Conservation (phyloP, 2,113 vertebrate species). For the Bothrops jararaca region DNA sequence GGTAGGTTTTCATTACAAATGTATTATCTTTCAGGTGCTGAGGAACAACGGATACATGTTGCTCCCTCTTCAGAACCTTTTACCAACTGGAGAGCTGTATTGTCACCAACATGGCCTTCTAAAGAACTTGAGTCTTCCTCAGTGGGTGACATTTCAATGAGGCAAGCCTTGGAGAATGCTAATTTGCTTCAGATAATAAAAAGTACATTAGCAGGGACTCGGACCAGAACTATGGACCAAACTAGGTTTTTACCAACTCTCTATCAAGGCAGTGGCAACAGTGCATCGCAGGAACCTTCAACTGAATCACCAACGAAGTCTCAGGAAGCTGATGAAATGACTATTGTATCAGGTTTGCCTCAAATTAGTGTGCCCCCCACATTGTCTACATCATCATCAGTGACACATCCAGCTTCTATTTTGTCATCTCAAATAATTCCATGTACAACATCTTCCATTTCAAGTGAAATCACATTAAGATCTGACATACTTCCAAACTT, state of each 20-base stretch:
- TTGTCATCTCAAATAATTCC: conserved; percentile 50
- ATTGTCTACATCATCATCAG: conserved; percentile 45
- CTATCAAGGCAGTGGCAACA: conserved; percentile 72
- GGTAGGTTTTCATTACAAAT: conserved; percentile 11
- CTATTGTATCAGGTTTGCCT: conserved; percentile 84
- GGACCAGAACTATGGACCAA: conserved; percentile 69
- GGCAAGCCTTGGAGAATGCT: conserved; percentile 62
- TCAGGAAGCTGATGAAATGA: conserved; percentile 62
- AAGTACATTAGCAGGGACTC: conserved; percentile 65
- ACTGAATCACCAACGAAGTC: conserved; percentile 66
- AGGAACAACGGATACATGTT: conserved; percentile 49
- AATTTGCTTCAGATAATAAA: conserved; percentile 61
- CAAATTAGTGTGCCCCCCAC: conserved; percentile 63
- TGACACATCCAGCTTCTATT: conserved; percentile 20
- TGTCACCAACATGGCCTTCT: conserved; percentile 76
- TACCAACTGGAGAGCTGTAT: conserved; percentile 58
- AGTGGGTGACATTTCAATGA: conserved; percentile 53
- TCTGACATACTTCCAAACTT: conserved; percentile 42
- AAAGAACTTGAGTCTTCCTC: conserved; percentile 65
- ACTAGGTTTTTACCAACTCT: conserved; percentile 67
- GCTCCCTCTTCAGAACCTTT: conserved; percentile 64
- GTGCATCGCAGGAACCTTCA: conserved; percentile 73
- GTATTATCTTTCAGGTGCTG: conserved; percentile 59
- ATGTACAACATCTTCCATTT: conserved; percentile 59
- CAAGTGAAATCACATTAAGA: conserved; percentile 37